phyloP scores from a whole-genome alignment of 2,888 invertebrate species.

The Thysanoteuthis rhombus region DNA sequence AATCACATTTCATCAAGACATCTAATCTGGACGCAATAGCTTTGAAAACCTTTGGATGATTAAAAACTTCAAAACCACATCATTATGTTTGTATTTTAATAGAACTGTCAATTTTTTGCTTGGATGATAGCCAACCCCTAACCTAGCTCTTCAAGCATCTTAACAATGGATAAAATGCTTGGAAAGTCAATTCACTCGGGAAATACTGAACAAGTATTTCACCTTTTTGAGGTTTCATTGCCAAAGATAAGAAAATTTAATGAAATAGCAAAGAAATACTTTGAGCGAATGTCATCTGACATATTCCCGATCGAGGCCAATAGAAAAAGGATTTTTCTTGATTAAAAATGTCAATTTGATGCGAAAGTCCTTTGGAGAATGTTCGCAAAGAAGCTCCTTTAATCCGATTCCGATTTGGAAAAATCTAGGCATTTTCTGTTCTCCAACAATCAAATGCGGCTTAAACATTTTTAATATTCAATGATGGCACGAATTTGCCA shows the following conservation, averaged over 20 bases:
- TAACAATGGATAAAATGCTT: neutral
- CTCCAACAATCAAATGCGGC: neutral
- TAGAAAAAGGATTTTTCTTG: neutral
- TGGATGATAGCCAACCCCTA: neutral
- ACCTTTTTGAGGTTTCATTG: neutral
- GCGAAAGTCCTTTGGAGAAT: neutral
- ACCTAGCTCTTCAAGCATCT: neutral
- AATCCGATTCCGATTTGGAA: neutral
- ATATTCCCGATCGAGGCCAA: neutral
- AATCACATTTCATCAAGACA: no score
- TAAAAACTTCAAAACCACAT: no score
- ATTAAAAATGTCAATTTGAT: neutral
- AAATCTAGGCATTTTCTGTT: neutral
- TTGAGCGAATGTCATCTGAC: neutral
- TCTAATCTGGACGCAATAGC: no score
- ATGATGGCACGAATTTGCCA: neutral
- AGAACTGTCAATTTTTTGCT: neutral
- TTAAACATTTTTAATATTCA: neutral
- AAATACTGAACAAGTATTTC: neutral
- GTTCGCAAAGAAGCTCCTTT: neutral
- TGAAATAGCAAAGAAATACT: neutral
- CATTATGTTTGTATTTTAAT: no score
- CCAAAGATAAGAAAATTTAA: neutral
- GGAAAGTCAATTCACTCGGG: neutral
- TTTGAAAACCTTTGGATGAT: no score